Percentiles rank a stretch among this genome's conserved stretches.
These are phyloP conservation scores for Dinothrombium tinctorium DNA, from an alignment of 1,140 invertebrate species.

Conservation along the genomic window DNA sequence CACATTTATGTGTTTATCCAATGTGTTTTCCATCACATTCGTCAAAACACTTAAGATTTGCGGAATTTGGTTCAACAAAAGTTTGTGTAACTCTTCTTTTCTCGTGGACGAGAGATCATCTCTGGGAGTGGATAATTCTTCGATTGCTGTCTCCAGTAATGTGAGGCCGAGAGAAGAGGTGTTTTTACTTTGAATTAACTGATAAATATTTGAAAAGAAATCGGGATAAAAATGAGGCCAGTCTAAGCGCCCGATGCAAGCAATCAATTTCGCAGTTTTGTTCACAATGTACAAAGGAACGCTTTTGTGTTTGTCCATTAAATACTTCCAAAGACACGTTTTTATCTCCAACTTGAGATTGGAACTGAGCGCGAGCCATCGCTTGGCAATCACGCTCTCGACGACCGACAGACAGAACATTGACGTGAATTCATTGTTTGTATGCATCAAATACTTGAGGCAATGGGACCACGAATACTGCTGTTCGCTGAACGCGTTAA, in stretches of 20 bases:
- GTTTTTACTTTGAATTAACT: slow-evolving; percentile 27
- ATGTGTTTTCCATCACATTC: slow-evolving; percentile 22
- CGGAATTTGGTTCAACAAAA: slow-evolving; percentile 45
- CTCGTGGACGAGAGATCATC: slow-evolving; percentile 44
- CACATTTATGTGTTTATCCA: slow-evolving; percentile 28
- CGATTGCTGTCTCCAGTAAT: slow-evolving; percentile 55
- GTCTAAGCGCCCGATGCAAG: slow-evolving; percentile 55
- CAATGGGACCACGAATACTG: too few species aligned
- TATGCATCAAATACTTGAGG: too few species aligned
- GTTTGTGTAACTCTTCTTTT: slow-evolving; percentile 43
- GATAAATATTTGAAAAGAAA: slow-evolving; percentile 50
- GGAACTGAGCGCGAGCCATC: too few species aligned
- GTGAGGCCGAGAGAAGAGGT: slow-evolving; percentile 43
- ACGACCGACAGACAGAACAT: too few species aligned
- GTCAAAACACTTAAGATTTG: slow-evolving; percentile 30
- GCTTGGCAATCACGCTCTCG: too few species aligned
- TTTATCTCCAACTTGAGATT: too few species aligned
- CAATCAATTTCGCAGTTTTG: too few species aligned
- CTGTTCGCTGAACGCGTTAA: too few species aligned
- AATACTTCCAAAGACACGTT: too few species aligned
- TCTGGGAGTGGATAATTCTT: slow-evolving; percentile 58
- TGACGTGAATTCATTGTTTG: too few species aligned
- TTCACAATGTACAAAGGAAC: too few species aligned
- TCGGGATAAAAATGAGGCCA: slow-evolving; percentile 64
- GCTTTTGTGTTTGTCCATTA: too few species aligned